Evolutionary conservation across 2,113 vertebrate genomes (phyloP), one percentile per base, ranked within the genome.

Genomic region (Ageneiosus marmoratus): DNA sequence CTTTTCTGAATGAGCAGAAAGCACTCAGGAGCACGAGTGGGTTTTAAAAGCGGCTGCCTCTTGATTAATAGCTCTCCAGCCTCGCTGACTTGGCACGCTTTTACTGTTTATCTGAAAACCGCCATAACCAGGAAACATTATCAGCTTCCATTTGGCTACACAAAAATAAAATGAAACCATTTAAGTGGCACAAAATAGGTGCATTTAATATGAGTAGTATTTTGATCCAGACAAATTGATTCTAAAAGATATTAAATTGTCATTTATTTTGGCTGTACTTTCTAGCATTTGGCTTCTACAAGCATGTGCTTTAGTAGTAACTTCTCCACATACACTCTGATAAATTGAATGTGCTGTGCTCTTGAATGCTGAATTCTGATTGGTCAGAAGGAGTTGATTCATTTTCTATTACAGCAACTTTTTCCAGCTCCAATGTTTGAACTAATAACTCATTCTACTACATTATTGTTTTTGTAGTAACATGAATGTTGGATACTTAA

Each of bases 31-130:
- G 67, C n/a, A 12, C n/a, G 67, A 77, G 37, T n/a, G 53, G 80
- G 20, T 34, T 27, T 76, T 79, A 70, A 78, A 82, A 79, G 76
- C 51, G 41, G 75, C 72, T 56, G 27, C 51, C 22, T 46, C 16
- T 11, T 86, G 87, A 86, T 86, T 84, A 84, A 84, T 74, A 73
- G 80, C 83, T 74, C 77, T 83, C 58, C 48, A 55, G 63, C 72
- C 70, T 77, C 11, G 78, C 63, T 53, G 65, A 72, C 70, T 82
- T 82, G 55, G 79, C 75, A 44, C 29, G 13, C 46, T 65, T 78
- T 55, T 53, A 73, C 74, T 53, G 46, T 78, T 78, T 48, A 73
- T 69, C 18, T 7, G 32, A 70, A 70, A 41, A 20, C 11, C 22
- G 63, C 13, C 44, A 78, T 77, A 48, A 62, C 29, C 55, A 79